Conservation (phyloP, 2,113 vertebrate genomes). For the Merops nubicus region DNA sequence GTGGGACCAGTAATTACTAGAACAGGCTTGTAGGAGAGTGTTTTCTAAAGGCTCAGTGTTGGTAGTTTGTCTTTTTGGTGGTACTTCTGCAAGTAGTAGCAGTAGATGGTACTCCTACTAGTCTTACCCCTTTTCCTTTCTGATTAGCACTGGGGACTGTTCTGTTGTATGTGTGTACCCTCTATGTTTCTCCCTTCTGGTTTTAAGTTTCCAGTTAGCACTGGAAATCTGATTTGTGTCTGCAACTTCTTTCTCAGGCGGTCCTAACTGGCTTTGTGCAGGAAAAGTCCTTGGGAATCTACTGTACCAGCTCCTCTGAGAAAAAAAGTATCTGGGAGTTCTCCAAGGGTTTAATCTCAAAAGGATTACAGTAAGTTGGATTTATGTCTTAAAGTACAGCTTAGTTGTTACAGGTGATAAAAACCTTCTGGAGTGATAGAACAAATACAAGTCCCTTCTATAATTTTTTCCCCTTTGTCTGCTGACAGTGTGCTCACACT, state of each 20-base stretch:
- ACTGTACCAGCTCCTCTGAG: not conserved
- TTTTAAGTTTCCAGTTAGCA: not conserved
- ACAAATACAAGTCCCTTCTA: not conserved
- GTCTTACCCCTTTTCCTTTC: not conserved
- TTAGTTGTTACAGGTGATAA: not conserved
- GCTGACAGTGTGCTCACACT: not conserved
- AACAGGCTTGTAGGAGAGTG: not conserved
- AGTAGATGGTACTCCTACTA: not conserved
- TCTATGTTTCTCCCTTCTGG: not conserved
- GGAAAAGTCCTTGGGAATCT: not conserved
- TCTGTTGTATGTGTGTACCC: not conserved
- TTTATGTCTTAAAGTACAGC: not conserved
- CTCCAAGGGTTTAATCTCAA: not conserved
- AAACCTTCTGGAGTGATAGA: not conserved
- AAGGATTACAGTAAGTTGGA: constrained; percentile 36
- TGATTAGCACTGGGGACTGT: not conserved
- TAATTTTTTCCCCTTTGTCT: not conserved
- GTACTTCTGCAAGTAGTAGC: not conserved
- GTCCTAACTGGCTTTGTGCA: not conserved
- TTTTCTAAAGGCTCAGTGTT: not conserved
- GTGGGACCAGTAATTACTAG: not conserved
- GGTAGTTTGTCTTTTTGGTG: not conserved
- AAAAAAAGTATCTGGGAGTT: not conserved
- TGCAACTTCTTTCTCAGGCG: not conserved
- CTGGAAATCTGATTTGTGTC: not conserved